Percentiles rank a stretch among this genome's conserved stretches.
These are phyloP conservation scores for Spheniscus mendiculus DNA, from an alignment of 2,113 vertebrate genomes.

Conservation along the genomic window DNA sequence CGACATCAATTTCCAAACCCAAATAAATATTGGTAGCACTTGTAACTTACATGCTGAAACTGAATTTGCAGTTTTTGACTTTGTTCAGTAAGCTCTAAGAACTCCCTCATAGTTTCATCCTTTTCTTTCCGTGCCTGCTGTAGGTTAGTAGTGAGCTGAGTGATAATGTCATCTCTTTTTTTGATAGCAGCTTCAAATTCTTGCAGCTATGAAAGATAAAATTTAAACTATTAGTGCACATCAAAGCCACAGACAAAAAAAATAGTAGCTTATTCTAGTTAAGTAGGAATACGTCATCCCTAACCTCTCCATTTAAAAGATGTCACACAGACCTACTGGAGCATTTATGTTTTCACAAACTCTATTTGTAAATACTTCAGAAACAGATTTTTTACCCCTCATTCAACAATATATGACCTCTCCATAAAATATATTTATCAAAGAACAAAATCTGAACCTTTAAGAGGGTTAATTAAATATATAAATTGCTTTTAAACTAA, in stretches of 20 bases:
- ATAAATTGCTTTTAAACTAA: not conserved
- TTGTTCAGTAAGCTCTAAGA: slow-evolving; percentile 91
- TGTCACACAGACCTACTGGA: not conserved
- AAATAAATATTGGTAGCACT: not conserved
- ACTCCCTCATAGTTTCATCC: slow-evolving; percentile 94
- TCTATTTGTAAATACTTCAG: not conserved
- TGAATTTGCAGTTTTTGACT: slow-evolving; percentile 96
- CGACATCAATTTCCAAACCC: not conserved
- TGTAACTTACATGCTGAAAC: slow-evolving; percentile 89
- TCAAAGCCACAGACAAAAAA: not conserved
- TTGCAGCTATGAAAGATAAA: slow-evolving; percentile 81
- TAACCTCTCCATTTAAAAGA: not conserved
- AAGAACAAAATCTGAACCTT: not conserved
- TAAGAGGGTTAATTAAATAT: not conserved
- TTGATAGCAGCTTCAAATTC: slow-evolving; percentile 97
- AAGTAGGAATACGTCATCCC: not conserved
- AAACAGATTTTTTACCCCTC: not conserved
- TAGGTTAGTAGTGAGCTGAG: slow-evolving; percentile 93
- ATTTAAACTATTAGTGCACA: not conserved
- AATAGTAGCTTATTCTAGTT: not conserved
- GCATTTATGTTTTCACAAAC: not conserved
- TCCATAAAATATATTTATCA: not conserved
- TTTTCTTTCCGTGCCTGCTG: slow-evolving; percentile 93
- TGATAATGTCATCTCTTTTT: slow-evolving; percentile 96
- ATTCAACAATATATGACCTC: not conserved